These are phyloP conservation scores for Antheraea pernyi DNA, from an alignment of 1,140 invertebrate genomes.

Conservation along the genomic window DNA sequence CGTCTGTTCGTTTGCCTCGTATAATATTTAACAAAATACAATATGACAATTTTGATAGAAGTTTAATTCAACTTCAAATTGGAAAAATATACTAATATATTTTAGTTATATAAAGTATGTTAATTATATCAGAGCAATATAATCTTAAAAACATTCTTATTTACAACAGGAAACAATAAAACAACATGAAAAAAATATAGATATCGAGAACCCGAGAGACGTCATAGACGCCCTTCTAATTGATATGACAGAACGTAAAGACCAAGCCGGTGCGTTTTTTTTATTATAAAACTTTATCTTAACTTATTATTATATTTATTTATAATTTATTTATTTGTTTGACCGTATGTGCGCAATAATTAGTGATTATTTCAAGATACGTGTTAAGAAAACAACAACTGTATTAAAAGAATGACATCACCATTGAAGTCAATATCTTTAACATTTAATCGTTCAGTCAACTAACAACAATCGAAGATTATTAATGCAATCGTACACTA, in stretches of 20 bases:
- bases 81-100: too few relatives aligned
- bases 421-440: too few relatives aligned
- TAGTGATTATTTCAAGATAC: too few relatives aligned
- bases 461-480: too few relatives aligned
- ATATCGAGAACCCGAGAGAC: slow-evolving; percentile 80
- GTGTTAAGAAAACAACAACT: too few relatives aligned
- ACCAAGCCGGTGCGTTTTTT: slow-evolving; percentile 41
- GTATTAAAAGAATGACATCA: too few relatives aligned
- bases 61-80: too few relatives aligned
- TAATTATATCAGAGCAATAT: neutral
- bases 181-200: slow-evolving; percentile 79
- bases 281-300: neutral
- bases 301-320: neutral
- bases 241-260: slow-evolving; percentile 76
- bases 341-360: neutral
- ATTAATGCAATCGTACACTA: too few relatives aligned
- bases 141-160: slow-evolving; percentile 1
- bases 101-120: neutral
- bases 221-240: slow-evolving; percentile 86
- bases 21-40: too few relatives aligned
- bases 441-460: too few relatives aligned
- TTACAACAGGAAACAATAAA: slow-evolving; percentile 75
- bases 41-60: too few relatives aligned
- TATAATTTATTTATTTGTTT: neutral
- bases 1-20: too few relatives aligned